These are phyloP conservation scores for Dryas iulia DNA, from an alignment of 1,140 invertebrate genomes.

Conservation along the genomic window DNA sequence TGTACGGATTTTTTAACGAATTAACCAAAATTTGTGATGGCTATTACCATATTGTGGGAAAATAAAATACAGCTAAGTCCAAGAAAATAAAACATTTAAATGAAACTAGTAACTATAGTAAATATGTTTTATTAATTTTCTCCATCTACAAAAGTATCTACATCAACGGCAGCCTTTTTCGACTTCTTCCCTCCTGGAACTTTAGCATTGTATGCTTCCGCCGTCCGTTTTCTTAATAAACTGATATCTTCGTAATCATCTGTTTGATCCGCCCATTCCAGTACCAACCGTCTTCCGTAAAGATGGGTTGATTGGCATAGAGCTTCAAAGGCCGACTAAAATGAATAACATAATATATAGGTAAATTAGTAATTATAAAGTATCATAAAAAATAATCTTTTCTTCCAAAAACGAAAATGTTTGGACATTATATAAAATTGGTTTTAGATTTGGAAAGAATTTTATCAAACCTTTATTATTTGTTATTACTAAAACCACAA, in stretches of 20 bases:
- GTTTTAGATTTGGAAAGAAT: too few species aligned
- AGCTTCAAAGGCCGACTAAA: constrained; percentile 94
- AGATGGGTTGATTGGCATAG: constrained; percentile 98
- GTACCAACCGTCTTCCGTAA: constrained; percentile 95
- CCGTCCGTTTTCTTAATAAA: constrained; percentile 91
- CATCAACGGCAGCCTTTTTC: constrained; percentile 80
- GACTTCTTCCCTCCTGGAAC: constrained; percentile 76
- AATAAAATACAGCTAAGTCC: too few species aligned
- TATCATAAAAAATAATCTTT: too few species aligned
- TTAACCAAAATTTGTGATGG: too few species aligned
- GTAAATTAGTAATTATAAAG: too few species aligned
- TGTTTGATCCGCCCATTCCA: constrained; percentile 97
- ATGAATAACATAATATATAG: constrained; percentile 65
- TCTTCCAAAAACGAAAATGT: too few species aligned
- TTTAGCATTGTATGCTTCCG: constrained; percentile 83
- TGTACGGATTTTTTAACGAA: too few species aligned
- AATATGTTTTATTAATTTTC: constrained; percentile 22
- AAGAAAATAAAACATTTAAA: neutral
- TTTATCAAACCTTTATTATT: too few species aligned
- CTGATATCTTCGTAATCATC: constrained; percentile 89
- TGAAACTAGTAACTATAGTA: neutral
- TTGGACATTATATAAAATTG: too few species aligned
- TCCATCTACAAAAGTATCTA: constrained; percentile 73
- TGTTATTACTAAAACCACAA: too few species aligned
- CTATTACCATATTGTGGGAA: too few species aligned